Base-by-base conservation (phyloP, 2,888 invertebrate genomes). In the Apamea crenata region DNA sequence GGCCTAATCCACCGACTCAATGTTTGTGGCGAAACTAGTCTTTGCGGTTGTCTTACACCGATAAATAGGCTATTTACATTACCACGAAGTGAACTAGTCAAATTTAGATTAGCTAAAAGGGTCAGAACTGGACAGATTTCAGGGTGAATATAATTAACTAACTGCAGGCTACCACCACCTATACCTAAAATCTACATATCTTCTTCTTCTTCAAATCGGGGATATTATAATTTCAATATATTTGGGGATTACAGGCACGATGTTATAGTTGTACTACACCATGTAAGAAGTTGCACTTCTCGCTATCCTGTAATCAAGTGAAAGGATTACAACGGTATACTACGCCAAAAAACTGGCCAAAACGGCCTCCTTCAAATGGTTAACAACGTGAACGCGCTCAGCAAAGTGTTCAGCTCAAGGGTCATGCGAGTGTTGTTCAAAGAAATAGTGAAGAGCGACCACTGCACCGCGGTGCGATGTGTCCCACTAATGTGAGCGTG, bases 391-490 rank as follows among this genome's bases (percentile, higher is more conserved):
- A 68, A 80, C 80, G 65, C 32, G 44, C 67, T 10, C 50, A 29
- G 66, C 36, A 10, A 69, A 74, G 59, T 68, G 65, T 36, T 76
- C 44, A 8, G 71, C 29, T 81, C 76, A 75, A 86, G 81, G 70
- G 81, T 44, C n/a, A 75, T 53, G 77, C 40, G 56, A 88, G 80
- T 75, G 76, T 77, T 81, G 77, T 79, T 85, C 77, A 81, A 80
- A 85, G 87, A 82, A 85, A 77, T 83, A 82, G 78, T 78, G 71
- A n/a, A 68, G 79, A 69, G 82, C 71, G 78, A 1, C 53, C 36
- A 36, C 74, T 32, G 18, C 75, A 29, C 70, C 68, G 29, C 72
- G 40, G 29, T 14, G 44, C 53, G 29, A 50, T n/a, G 50, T 67
- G 47, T 21, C 65, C 68, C 47, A 32, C 40, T 63, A 47, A 53